Evolutionary conservation across 2,797 vertebrate species (phyloP), one percentile per base, ranked within the genome.

Genomic region (Clarias pachynema): DNA sequence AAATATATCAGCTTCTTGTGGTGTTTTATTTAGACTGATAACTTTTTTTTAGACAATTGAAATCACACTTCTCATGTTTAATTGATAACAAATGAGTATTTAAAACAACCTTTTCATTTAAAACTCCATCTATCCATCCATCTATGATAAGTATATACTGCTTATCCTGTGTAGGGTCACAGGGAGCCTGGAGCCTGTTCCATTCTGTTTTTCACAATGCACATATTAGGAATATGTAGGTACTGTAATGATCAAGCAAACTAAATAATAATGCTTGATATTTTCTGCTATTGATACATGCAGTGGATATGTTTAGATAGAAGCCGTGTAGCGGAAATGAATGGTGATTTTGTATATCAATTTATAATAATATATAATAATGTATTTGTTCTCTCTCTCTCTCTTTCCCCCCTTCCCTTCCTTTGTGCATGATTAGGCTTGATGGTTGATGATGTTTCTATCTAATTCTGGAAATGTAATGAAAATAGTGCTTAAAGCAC

Each of bases 381-480:
- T 49, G 10, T 49, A 49, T 49, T 49, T 49, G 44, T 12, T 86
- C 81, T 79, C 85, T 81, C 29, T 66, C 89, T 34, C 15, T 70
- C 37, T 86, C 53, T 81, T 89, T 34, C 81, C 40, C 14, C 69
- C 26, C 83, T 34, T 77, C 8, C 68, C 78, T 69, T 20, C 66
- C 9, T 66, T 26, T 31, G 16, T 40, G 77, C 59, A 68, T 53
- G 78, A 44, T 70, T 77, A 77, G 69, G 63, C 65, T 77, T 49
- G 20, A 75, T 74, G 68, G 62, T 69, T 87, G 82, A 65, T 74
- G 57, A 74, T 62, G 29, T 56, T 34, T 74, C 74, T 69, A 59
- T 70, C 83, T 84, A 79, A 75, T 49, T 75, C 75, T 29, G 57
- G 18, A 89, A 87, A 86, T 89, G 74, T 79, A 82, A 78, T 18